Conservation (phyloP, 2,888 invertebrate genomes). For the Tipula helvola region DNA sequence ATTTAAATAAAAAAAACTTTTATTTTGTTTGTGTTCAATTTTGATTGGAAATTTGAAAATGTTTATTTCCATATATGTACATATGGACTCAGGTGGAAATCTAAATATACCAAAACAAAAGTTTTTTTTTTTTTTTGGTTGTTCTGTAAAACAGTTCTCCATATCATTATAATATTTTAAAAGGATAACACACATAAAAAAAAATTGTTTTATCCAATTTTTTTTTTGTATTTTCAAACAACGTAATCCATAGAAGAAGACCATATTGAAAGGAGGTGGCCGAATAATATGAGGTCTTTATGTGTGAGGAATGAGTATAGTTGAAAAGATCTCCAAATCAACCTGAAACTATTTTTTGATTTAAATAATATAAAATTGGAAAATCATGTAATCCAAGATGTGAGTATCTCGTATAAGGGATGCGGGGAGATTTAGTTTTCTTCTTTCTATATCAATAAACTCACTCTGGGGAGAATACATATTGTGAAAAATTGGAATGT, state of each 20-base stretch:
- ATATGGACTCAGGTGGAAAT: neutral
- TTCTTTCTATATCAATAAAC: neutral
- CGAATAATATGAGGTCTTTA: neutral
- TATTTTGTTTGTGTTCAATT: neutral
- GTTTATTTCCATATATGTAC: neutral
- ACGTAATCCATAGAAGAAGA: neutral
- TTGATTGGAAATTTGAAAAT: neutral
- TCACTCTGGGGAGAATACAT: neutral
- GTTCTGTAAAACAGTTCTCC: neutral
- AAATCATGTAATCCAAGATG: neutral
- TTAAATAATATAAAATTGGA: neutral
- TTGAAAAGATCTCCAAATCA: neutral
- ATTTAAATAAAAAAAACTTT: neutral
- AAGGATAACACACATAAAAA: neutral
- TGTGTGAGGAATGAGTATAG: neutral
- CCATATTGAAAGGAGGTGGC: neutral
- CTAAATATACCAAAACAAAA: neutral
- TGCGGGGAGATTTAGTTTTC: neutral
- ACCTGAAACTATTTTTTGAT: neutral
- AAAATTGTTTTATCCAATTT: neutral
- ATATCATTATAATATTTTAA: constrained; percentile 4
- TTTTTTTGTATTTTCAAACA: neutral
- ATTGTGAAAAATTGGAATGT: neutral
- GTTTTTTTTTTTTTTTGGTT: neutral
- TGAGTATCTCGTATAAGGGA: neutral